Conservation (phyloP, 2,888 invertebrate species). For the Cryptophagus acutangulus region DNA sequence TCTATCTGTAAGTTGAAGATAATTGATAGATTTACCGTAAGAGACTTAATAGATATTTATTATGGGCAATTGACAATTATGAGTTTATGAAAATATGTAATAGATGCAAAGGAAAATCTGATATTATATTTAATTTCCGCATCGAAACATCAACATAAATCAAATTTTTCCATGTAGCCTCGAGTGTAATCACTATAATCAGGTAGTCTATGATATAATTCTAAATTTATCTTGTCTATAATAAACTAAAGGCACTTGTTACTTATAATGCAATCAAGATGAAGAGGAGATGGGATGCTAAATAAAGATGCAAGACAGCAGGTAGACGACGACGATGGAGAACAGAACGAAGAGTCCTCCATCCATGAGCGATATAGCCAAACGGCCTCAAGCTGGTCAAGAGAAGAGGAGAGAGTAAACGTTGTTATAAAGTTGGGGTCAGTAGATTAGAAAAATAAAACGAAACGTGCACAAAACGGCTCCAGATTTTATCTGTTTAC, state of each 20-base stretch:
- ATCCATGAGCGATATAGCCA: conserved; percentile 17
- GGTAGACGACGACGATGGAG: conserved; percentile 20
- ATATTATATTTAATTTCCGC: conserved; percentile 7
- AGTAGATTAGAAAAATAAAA: conserved; percentile 25
- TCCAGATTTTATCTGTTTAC: conserved; percentile 27
- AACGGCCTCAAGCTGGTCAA: conserved; percentile 19
- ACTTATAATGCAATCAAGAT: conserved; percentile 31
- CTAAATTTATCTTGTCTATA: conserved; percentile 30
- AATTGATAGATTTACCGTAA: conserved; percentile 1
- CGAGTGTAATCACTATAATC: conserved; percentile 25
- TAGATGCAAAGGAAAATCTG: conserved; percentile 4
- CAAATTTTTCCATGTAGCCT: conserved; percentile 14
- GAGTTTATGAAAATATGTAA: conserved; percentile 4
- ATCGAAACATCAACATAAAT: conserved; percentile 11
- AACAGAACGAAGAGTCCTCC: not conserved
- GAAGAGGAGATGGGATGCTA: conserved; percentile 16
- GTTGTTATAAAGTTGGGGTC: conserved; percentile 17
- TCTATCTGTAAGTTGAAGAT: no score
- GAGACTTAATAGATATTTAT: conserved; percentile 1
- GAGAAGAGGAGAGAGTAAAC: conserved; percentile 21
- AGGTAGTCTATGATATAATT: conserved; percentile 27
- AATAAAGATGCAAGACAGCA: conserved; percentile 22
- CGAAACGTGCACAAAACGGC: conserved; percentile 16
- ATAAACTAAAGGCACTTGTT: conserved; percentile 29
- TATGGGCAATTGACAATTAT: conserved; percentile 4